These are phyloP conservation scores for Bubo blakistoni DNA, from an alignment of 2,113 vertebrate species.

Conservation along the genomic window DNA sequence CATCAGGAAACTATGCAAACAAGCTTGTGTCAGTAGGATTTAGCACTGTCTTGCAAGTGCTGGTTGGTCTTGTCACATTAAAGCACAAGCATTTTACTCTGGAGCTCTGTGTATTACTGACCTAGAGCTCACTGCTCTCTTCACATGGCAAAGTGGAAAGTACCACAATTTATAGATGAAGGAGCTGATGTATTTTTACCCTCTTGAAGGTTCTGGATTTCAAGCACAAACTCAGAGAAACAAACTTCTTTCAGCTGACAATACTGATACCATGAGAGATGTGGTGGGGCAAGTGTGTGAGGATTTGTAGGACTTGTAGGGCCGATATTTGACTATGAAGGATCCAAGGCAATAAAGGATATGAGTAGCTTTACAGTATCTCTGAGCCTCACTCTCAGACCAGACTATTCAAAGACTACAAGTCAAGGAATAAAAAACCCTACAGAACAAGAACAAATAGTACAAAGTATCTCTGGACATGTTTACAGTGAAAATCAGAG, in stretches of 20 bases:
- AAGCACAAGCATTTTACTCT: neutral
- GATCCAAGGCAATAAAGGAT: neutral
- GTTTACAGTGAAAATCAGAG: neutral
- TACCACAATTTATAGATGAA: neutral
- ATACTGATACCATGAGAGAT: neutral
- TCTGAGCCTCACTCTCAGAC: neutral
- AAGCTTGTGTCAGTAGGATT: neutral
- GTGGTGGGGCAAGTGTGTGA: neutral
- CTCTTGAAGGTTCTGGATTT: neutral
- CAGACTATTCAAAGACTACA: neutral
- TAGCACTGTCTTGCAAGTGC: neutral
- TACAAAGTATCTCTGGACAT: neutral
- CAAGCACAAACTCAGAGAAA: neutral
- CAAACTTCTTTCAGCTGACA: neutral
- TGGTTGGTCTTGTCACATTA: neutral
- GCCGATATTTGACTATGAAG: neutral
- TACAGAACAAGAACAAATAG: neutral
- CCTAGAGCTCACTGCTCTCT: neutral
- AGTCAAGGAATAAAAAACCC: neutral
- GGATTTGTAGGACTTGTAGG: neutral
- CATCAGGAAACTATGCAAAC: conserved; percentile 13
- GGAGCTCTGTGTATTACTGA: neutral
- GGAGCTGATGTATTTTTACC: neutral
- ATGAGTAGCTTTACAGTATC: neutral
- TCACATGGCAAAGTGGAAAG: neutral